Evolutionary conservation across 2,888 invertebrate genomes (phyloP).

Genomic region (Erebia aethiops): DNA sequence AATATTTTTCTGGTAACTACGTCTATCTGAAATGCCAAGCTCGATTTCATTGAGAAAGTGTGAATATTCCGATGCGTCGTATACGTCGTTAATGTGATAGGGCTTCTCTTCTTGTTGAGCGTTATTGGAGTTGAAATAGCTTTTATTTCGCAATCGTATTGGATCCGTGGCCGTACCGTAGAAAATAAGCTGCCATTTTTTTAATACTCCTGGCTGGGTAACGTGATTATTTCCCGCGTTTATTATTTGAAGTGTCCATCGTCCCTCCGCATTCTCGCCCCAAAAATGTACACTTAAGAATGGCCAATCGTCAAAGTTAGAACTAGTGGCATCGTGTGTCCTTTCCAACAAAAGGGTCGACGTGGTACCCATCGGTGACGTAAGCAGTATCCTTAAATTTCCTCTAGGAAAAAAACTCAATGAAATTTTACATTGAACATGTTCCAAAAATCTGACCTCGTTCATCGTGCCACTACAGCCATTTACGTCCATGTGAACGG

Average conservation of each 20-base stretch:
- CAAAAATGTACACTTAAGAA: constrained; percentile 99
- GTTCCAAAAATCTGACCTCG: constrained; percentile 95
- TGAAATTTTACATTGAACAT: constrained; percentile 98
- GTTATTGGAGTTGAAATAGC: constrained; percentile 77
- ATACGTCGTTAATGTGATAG: constrained; percentile 86
- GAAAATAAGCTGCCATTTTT: constrained; percentile 98
- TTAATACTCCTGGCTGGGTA: constrained; percentile 92
- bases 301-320: constrained; percentile 99
- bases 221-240: constrained; percentile 90
- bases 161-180: constrained; percentile 96
- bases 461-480: constrained; percentile 94
- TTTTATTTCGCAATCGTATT: constrained; percentile 86
- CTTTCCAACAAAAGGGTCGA: constrained; percentile 96
- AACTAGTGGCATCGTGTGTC: constrained; percentile 94
- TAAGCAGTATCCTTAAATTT: constrained; percentile 93
- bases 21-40: constrained; percentile 83
- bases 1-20: constrained; percentile 86
- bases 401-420: constrained; percentile 96
- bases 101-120: constrained; percentile 74
- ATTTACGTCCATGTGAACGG: constrained; percentile 94
- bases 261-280: constrained; percentile 95
- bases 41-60: constrained; percentile 78
- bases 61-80: constrained; percentile 84
- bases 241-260: constrained; percentile 92
- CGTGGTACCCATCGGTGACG: constrained; percentile 96